Percentiles rank a stretch among this genome's conserved stretches.
Conservation (phyloP, 2,888 invertebrate species). For the Dicyrtoma fusca region DNA sequence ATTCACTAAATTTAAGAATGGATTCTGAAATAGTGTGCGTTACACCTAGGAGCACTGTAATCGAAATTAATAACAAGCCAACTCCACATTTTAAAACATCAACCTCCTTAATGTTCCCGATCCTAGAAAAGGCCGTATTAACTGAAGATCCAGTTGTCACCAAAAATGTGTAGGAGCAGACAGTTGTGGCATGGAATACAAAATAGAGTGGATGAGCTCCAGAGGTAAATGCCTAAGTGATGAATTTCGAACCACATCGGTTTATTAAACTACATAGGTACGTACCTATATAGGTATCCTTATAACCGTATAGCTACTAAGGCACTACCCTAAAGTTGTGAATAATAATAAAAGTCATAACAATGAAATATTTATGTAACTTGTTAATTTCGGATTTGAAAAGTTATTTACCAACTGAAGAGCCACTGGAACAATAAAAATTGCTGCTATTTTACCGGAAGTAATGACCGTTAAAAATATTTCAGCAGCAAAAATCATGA, state of each 20-base stretch:
- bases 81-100: slow-evolving; percentile 7
- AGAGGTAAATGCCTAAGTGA: slow-evolving; percentile 41
- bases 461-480: neutral
- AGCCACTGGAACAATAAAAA: slow-evolving; percentile 43
- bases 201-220: slow-evolving; percentile 44
- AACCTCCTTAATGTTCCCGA: neutral
- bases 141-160: slow-evolving; percentile 20
- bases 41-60: neutral
- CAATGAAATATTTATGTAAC: too few species aligned
- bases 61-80: neutral
- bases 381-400: too few species aligned
- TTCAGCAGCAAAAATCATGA: neutral
- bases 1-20: neutral
- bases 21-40: slow-evolving; percentile 3
- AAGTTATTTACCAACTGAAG: slow-evolving; percentile 33
- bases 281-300: slow-evolving; percentile 3
- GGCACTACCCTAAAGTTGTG: too few species aligned
- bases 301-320: too few species aligned
- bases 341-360: too few species aligned
- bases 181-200: slow-evolving; percentile 39
- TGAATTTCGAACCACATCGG: too few species aligned
- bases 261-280: too few species aligned
- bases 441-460: slow-evolving; percentile 43
- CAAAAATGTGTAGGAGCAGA: slow-evolving; percentile 42
- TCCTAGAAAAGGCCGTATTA: neutral